Percentiles rank a stretch among this genome's conserved stretches.
Evolutionary conservation across 2,888 invertebrate genomes (phyloP).

Genomic region (Altica lythri): DNA sequence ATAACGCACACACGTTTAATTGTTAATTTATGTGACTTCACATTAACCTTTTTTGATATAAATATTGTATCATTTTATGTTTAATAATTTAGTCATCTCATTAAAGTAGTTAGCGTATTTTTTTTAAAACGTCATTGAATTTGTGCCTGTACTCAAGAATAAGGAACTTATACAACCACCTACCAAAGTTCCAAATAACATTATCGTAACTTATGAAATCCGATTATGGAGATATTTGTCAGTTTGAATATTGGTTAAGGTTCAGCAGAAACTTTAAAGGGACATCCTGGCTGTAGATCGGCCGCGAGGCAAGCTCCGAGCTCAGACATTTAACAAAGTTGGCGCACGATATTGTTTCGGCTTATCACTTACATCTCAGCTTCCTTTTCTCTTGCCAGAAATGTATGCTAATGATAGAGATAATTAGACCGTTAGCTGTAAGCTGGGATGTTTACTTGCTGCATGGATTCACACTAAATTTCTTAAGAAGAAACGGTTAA

Average conservation of each 20-base stretch:
- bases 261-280: slow-evolving; percentile 14
- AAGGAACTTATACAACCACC: no score
- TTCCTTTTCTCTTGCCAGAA: slow-evolving; percentile 19
- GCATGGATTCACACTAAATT: slow-evolving; percentile 5
- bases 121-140: no score
- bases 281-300: slow-evolving; percentile 5
- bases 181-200: no score
- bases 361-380: slow-evolving; percentile 17
- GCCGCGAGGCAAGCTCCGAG: not conserved
- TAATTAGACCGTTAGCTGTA: slow-evolving; percentile 15
- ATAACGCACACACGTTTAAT: no score
- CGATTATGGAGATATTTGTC: slow-evolving; percentile 16
- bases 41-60: no score
- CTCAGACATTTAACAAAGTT: slow-evolving; percentile 12
- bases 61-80: no score
- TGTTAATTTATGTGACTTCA: no score
- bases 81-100: no score
- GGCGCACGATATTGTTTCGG: slow-evolving; percentile 16
- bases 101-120: no score
- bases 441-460: slow-evolving; percentile 14
- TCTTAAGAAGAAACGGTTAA: no score
- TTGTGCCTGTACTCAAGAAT: no score
- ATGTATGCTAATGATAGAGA: slow-evolving; percentile 19
- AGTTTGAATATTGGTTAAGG: slow-evolving; percentile 1
- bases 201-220: no score